These are phyloP conservation scores for Oxytorus armatus DNA, from an alignment of 2,888 invertebrate species.

Conservation along the genomic window DNA sequence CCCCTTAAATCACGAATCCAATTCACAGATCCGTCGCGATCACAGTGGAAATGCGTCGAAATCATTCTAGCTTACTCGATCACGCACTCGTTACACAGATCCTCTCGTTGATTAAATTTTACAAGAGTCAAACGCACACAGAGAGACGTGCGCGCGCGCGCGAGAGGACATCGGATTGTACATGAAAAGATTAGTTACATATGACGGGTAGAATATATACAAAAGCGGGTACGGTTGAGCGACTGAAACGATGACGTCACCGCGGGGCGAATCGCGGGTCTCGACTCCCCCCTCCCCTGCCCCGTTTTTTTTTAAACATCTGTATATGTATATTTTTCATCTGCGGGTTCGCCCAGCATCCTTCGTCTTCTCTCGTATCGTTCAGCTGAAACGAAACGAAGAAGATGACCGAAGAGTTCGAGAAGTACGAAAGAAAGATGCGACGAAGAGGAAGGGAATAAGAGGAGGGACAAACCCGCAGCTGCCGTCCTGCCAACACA, in stretches of 20 bases:
- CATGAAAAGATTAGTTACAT: too few species aligned
- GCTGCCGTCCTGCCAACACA: slow-evolving; percentile 83
- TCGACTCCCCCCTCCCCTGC: too few species aligned
- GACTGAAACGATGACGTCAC: slow-evolving; percentile 67
- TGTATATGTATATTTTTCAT: slow-evolving; percentile 59
- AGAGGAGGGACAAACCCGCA: slow-evolving; percentile 63
- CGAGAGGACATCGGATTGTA: background rate
- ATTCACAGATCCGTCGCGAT: background rate
- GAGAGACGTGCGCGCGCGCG: slow-evolving; percentile 13
- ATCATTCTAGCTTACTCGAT: slow-evolving; percentile 59
- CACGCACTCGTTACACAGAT: slow-evolving; percentile 54
- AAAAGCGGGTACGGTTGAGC: slow-evolving; percentile 18
- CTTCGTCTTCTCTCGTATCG: slow-evolving; percentile 46
- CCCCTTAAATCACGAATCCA: background rate
- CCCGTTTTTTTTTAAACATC: slow-evolving; percentile 16
- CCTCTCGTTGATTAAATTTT: slow-evolving; percentile 59
- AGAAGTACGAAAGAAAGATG: slow-evolving; percentile 17
- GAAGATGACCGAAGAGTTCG: background rate
- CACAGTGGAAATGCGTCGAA: slow-evolving; percentile 56
- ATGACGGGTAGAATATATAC: slow-evolving; percentile 6
- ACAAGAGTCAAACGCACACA: slow-evolving; percentile 44
- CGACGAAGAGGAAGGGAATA: slow-evolving; percentile 12
- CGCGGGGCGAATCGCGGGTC: slow-evolving; percentile 48
- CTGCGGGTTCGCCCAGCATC: slow-evolving; percentile 73
- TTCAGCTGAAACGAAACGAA: too few species aligned